phyloP scores from a whole-genome alignment of 2,797 vertebrate genomes.

The Coccyzus lansbergi region DNA sequence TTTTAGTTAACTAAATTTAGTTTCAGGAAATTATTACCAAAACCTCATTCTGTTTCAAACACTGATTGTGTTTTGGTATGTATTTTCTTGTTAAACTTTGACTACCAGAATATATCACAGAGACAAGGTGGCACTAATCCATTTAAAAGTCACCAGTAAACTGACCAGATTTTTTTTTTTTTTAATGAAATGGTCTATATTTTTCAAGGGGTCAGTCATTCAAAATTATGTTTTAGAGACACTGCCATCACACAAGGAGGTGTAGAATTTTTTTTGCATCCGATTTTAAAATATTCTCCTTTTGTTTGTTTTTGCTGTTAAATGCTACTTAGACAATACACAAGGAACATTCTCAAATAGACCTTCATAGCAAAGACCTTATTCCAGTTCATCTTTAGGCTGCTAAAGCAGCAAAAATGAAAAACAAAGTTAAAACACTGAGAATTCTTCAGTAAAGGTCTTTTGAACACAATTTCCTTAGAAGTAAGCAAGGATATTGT shows the following conservation, averaged over 20 bases:
- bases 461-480: not conserved
- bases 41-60: not conserved
- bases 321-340: not conserved
- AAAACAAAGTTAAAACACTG: not conserved
- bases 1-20: conserved; percentile 1
- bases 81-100: not conserved
- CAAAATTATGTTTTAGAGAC: not conserved
- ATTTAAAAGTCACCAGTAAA: not conserved
- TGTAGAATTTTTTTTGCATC: not conserved
- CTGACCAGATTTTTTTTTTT: not conserved
- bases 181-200: not conserved
- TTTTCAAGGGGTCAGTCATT: not conserved
- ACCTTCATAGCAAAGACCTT: not conserved
- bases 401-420: not conserved
- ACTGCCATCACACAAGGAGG: not conserved
- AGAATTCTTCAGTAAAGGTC: not conserved
- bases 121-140: not conserved
- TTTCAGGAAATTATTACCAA: conserved; percentile 22
- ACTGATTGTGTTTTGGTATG: not conserved
- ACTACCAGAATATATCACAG: not conserved
- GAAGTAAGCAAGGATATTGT: not conserved
- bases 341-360: not conserved
- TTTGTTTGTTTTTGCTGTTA: not conserved
- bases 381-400: not conserved
- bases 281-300: not conserved